A percentile compares a stretch with the other conserved stretches of the same genome.
Conservation (phyloP, 2,888 invertebrate genomes). For the Megaustenia siamemsis region DNA sequence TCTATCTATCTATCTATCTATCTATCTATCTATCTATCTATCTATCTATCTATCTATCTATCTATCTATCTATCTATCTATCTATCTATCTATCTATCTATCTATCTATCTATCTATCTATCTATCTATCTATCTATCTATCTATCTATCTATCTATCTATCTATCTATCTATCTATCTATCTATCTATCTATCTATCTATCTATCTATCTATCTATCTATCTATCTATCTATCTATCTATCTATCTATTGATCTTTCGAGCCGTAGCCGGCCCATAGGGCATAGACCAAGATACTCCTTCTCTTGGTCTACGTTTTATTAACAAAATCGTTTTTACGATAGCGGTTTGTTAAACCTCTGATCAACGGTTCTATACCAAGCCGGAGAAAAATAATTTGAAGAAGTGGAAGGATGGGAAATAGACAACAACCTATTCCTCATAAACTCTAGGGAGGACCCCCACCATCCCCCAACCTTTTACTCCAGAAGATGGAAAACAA, state of each 20-base stretch:
- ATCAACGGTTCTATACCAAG: no score
- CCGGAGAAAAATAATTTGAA: no score
- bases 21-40: slow-evolving; percentile 6
- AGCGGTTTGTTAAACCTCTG: no score
- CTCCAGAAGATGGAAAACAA: no score
- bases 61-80: neutral
- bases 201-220: neutral
- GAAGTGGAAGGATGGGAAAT: no score
- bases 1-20: neutral
- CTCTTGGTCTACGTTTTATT: no score
- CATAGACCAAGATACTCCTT: no score
- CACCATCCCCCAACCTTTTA: no score
- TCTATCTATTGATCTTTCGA: neutral
- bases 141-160: neutral
- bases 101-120: neutral
- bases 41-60: slow-evolving; percentile 4
- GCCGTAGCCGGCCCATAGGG: no score
- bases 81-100: neutral
- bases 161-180: neutral
- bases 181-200: neutral
- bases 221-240: neutral
- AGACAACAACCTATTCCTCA: no score
- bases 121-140: neutral
- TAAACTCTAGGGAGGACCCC: no score
- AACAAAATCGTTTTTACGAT: no score